Percentiles rank a stretch among this genome's conserved stretches.
These are phyloP conservation scores for Pseudotriccus pelzelni DNA, from an alignment of 2,797 vertebrate species.

Conservation along the genomic window DNA sequence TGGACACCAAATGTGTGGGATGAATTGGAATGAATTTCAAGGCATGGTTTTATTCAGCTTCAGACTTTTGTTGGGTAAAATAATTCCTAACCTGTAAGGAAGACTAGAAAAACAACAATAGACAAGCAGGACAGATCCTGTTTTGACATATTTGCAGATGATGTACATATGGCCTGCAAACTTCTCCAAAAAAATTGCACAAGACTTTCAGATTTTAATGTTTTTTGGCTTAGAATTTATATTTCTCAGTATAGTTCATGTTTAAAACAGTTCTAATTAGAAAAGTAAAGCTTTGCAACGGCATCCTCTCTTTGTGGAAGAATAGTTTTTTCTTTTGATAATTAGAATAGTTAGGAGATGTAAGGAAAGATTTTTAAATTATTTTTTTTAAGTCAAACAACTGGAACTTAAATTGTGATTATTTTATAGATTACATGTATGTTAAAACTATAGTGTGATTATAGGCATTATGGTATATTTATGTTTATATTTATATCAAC, in stretches of 20 bases:
- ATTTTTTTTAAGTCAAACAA: not conserved
- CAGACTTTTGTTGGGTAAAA: not conserved
- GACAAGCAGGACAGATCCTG: not conserved
- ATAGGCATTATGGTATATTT: not conserved
- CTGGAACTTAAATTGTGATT: not conserved
- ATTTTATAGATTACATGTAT: not conserved
- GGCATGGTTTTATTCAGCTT: not conserved
- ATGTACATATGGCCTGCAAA: not conserved
- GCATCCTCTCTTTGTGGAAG: not conserved
- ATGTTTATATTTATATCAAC: not conserved
- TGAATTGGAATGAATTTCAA: not conserved
- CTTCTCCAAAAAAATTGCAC: not conserved
- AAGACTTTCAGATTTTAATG: not conserved
- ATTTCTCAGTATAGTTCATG: not conserved
- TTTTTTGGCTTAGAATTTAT: not conserved
- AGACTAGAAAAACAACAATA: not conserved
- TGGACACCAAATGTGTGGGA: not conserved
- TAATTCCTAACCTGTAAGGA: not conserved
- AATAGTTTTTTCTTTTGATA: not conserved
- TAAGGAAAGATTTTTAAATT: not conserved
- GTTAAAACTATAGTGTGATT: not conserved
- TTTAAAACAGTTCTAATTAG: not conserved
- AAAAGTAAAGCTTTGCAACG: not conserved
- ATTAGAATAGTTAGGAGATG: not conserved
- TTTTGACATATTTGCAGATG: slow-evolving; percentile 8